Conservation (phyloP, 2,113 vertebrate genomes). For the Syngnathus scovelli region DNA sequence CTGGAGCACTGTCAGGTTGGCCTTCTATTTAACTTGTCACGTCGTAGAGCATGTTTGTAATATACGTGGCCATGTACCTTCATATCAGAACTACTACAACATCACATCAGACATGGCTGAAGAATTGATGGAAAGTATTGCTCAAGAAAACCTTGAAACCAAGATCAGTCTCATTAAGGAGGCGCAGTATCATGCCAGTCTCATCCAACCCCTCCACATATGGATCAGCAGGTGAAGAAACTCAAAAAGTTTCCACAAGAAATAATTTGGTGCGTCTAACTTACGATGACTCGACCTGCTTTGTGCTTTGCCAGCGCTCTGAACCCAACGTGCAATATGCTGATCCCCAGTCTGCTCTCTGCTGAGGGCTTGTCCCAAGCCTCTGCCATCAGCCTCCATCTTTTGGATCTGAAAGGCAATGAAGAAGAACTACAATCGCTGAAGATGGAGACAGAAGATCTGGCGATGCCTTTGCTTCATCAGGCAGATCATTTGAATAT, state of each 20-base stretch:
- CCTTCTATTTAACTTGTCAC: not conserved
- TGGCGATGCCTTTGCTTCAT: slow-evolving; percentile 70
- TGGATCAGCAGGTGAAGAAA: slow-evolving; percentile 83
- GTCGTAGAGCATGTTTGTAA: not conserved
- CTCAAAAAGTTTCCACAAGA: not conserved
- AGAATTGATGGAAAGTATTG: slow-evolving; percentile 73
- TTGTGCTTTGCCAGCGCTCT: slow-evolving; percentile 70
- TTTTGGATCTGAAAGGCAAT: slow-evolving; percentile 66
- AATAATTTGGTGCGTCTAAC: not conserved
- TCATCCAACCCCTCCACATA: slow-evolving; percentile 72
- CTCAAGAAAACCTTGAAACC: slow-evolving; percentile 77
- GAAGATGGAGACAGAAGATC: slow-evolving; percentile 70
- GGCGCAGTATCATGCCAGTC: slow-evolving; percentile 51
- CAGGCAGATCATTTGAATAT: slow-evolving; percentile 22
- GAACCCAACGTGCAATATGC: slow-evolving; percentile 61
- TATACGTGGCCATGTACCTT: not conserved
- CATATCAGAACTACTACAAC: slow-evolving; percentile 76
- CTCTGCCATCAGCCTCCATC: slow-evolving; percentile 74
- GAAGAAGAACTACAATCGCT: slow-evolving; percentile 59
- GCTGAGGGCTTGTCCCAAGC: slow-evolving; percentile 72
- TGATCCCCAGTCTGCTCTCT: slow-evolving; percentile 77
- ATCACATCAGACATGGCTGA: slow-evolving; percentile 73
- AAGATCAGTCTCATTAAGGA: slow-evolving; percentile 62
- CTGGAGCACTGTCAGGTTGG: slow-evolving; percentile 83
- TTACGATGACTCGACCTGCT: not conserved